Evolutionary conservation across 2,888 invertebrate genomes (phyloP), one percentile per base, ranked within the genome.

Genomic region (Ectemnius continuus): DNA sequence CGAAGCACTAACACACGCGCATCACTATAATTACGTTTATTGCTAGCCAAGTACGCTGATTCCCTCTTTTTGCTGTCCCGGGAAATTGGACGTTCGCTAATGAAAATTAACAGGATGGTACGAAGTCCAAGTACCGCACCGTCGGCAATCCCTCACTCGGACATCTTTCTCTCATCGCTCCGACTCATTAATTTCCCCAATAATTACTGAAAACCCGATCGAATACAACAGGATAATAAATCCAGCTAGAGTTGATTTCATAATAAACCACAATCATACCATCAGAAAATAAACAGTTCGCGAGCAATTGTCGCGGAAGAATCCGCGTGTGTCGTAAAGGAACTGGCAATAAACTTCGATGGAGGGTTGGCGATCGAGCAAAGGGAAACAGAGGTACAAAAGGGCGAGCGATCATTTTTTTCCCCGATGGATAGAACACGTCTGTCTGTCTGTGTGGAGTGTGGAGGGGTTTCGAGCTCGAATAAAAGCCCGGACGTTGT

Each of bases 1-100:
- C 85, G 74, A 79, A 75, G 78, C 75, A 82, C 86, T 85, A 84
- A 86, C 81, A 5, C 5, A 81, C 82, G 77, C 78, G 59, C 85
- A 75, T 87, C 85, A 88, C 87, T 85, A 87, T 87, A 88, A 88
- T 88, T 87, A 87, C 86, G 84, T 84, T 88, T 84, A 87, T 85
- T 79, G 81, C 76, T 73, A 67, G 66, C 76, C 75, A 79, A 70
- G 77, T 66, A 26, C 57, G 52, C 11, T 14, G 14, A 73, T 79
- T 67, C 76, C 65, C 70, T 77, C 72, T 77, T 85, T 84, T 86
- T 81, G 80, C 76, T 80, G 67, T 79, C 75, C 62, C 73, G 76
- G 83, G 84, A 87, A 87, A 88, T 88, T 87, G 86, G 82, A 87
- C 85, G 83, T 83, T 79, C 82, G 70, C 82, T 86, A 85, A 86